These are phyloP conservation scores for Aviceda subcristata DNA, from an alignment of 2,113 vertebrate genomes.

Conservation along the genomic window DNA sequence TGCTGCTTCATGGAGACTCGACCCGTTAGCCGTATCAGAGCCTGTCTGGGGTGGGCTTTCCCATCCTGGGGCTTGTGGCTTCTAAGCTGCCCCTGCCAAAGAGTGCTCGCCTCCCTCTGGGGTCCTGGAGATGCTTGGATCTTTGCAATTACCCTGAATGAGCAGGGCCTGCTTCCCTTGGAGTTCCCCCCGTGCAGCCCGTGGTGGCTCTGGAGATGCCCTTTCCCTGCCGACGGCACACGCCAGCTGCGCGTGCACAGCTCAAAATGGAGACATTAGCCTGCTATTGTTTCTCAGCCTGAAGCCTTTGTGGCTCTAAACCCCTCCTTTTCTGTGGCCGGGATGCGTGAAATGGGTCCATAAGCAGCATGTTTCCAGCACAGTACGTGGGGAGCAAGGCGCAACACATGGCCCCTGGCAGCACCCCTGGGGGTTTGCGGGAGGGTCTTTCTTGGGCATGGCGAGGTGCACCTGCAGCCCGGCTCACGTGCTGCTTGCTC, in stretches of 20 bases:
- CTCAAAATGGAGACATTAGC: neutral
- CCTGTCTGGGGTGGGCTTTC: neutral
- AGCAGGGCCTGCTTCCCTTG: no score
- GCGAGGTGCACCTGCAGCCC: neutral
- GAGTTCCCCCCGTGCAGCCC: neutral
- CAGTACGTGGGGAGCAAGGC: rapidly evolving
- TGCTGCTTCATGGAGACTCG: rapidly evolving
- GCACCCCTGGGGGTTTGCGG: rapidly evolving
- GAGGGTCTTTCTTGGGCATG: neutral
- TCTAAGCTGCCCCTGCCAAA: neutral
- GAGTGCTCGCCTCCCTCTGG: rapidly evolving
- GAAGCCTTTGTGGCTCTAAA: neutral
- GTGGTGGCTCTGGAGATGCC: neutral
- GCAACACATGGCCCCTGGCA: neutral
- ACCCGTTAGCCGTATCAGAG: rapidly evolving
- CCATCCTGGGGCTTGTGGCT: neutral
- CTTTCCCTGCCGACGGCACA: neutral
- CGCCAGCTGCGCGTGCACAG: neutral
- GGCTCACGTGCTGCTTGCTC: neutral
- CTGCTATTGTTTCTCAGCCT: neutral
- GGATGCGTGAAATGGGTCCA: neutral
- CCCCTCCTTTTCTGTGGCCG: neutral
- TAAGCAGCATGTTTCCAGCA: neutral
- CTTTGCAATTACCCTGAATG: rapidly evolving
- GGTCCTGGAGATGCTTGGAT: neutral